phyloP scores from a whole-genome alignment of 2,113 vertebrate species.

The Myotis lucifugus region DNA sequence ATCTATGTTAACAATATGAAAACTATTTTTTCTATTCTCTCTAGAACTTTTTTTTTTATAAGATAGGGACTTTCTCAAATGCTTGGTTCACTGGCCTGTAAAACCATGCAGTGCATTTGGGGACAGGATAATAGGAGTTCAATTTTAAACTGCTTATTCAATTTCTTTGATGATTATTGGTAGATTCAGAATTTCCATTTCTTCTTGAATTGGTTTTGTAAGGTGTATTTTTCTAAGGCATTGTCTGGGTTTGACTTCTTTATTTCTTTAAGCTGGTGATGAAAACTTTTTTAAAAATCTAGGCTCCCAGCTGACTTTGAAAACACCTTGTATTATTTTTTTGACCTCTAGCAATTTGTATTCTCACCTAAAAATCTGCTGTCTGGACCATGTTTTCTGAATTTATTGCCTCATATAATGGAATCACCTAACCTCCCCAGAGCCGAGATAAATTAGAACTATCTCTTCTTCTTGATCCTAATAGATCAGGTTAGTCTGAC shows the following conservation, averaged over 20 bases:
- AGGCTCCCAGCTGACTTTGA: conserved; percentile 36
- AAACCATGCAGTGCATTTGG: background rate
- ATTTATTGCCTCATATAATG: conserved; percentile 50
- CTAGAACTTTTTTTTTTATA: background rate
- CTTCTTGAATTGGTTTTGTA: conserved; percentile 42
- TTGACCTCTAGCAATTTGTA: conserved; percentile 40
- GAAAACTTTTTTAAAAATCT: background rate
- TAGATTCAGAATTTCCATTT: conserved; percentile 44
- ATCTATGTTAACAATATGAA: background rate
- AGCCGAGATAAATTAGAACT: conserved; percentile 48
- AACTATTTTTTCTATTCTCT: background rate
- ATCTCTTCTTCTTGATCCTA: conserved; percentile 36
- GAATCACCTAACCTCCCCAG: conserved; percentile 25
- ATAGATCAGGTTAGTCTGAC: conserved; percentile 22
- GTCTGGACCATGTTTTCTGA: conserved; percentile 34
- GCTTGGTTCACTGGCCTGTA: background rate
- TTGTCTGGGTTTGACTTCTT: background rate
- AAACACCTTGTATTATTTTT: conserved; percentile 51
- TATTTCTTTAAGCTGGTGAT: conserved; percentile 44
- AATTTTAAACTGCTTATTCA: background rate
- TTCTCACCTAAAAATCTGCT: conserved; percentile 46
- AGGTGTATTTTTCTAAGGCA: background rate
- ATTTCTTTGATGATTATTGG: background rate
- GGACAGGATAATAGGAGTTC: background rate
- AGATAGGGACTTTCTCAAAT: conserved; percentile 16